Evolutionary conservation across 2,888 invertebrate genomes (phyloP).

Genomic region (Strigamia maritima): DNA sequence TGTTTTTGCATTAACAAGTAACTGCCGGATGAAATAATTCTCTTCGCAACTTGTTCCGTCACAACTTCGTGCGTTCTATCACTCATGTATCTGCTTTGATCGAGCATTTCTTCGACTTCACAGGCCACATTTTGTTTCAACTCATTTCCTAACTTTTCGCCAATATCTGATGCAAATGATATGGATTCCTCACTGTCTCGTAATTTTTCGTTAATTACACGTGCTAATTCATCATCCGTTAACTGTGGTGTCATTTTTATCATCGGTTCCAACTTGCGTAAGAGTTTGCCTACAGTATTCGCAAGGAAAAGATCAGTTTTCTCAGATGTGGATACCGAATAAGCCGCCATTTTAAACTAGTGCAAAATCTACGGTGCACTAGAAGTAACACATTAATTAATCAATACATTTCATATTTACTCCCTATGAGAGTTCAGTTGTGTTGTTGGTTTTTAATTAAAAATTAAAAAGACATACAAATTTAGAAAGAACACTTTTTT

Average conservation of each 20-base stretch:
- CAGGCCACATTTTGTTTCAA: neutral
- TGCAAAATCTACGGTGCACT: neutral
- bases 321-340: neutral
- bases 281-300: neutral
- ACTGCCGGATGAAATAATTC: neutral
- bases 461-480: too few species aligned
- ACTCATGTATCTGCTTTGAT: neutral
- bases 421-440: too few species aligned
- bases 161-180: neutral
- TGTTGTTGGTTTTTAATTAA: too few species aligned
- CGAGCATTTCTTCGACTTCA: neutral
- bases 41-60: neutral
- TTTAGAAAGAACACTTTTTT: too few species aligned
- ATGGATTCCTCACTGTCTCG: neutral
- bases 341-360: neutral
- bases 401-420: too few species aligned
- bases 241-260: neutral
- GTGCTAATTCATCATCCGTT: neutral
- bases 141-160: neutral
- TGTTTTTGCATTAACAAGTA: neutral
- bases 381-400: neutral
- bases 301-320: neutral
- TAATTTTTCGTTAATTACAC: neutral
- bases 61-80: neutral
- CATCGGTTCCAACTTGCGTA: slow-evolving; percentile 28